Conservation (phyloP, 2,113 vertebrate species). For the Leptocoma aspasia region DNA sequence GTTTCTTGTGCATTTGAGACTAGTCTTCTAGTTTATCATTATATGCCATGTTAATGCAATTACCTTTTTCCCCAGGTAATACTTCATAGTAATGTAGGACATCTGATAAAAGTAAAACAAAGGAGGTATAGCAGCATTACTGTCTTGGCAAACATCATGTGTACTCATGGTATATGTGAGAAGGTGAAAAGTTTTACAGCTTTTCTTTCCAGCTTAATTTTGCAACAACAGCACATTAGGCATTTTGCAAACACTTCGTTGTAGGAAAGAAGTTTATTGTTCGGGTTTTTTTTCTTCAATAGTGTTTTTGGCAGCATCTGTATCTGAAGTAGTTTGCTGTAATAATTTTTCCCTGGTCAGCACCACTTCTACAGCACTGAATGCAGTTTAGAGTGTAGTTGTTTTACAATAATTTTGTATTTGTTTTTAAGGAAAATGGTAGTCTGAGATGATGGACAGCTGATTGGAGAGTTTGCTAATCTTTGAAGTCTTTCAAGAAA, state of each 20-base stretch:
- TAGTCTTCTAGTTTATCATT: not conserved
- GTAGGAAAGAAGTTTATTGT: not conserved
- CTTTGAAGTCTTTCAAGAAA: not conserved
- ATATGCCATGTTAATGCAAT: not conserved
- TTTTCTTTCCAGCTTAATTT: not conserved
- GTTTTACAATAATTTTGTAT: not conserved
- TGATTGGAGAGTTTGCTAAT: not conserved
- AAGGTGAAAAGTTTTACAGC: not conserved
- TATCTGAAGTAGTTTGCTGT: not conserved
- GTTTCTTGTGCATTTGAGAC: not conserved
- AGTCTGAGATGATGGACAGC: not conserved
- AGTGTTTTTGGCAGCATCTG: not conserved
- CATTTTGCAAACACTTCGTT: not conserved
- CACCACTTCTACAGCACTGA: not conserved
- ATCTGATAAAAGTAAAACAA: not conserved
- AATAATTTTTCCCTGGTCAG: not conserved
- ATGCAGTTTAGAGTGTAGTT: not conserved
- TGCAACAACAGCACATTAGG: not conserved
- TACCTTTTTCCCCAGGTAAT: not conserved
- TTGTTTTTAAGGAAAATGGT: not conserved
- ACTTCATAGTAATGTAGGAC: not conserved
- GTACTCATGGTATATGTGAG: not conserved
- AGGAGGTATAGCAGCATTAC: not conserved
- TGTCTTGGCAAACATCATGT: not conserved
- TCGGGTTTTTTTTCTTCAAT: not conserved